phyloP scores from a whole-genome alignment of 2,888 invertebrate species.

The Dione juno region DNA sequence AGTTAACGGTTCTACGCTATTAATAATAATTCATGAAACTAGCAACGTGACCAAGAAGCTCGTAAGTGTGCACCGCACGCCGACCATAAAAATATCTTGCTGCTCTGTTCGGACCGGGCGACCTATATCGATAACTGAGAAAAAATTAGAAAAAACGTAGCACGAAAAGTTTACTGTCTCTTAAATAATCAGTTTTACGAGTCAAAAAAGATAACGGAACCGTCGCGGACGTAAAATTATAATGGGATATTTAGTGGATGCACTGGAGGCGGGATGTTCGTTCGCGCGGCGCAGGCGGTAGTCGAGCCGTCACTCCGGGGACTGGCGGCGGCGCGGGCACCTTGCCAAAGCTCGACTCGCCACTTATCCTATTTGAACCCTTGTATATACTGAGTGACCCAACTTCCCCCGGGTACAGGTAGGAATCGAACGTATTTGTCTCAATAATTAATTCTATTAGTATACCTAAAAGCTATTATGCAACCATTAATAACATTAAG shows the following conservation, averaged over 20 bases:
- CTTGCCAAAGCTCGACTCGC: slow-evolving; percentile 68
- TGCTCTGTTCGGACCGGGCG: slow-evolving; percentile 80
- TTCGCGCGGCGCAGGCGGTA: slow-evolving; percentile 66
- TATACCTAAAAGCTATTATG: not conserved
- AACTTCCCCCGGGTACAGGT: slow-evolving; percentile 46
- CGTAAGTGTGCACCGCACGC: slow-evolving; percentile 75
- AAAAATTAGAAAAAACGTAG: slow-evolving; percentile 54
- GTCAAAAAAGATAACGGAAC: slow-evolving; percentile 43
- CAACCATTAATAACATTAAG: not conserved
- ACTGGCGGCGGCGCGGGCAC: slow-evolving; percentile 75
- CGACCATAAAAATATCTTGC: slow-evolving; percentile 82
- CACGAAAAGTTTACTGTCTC: slow-evolving; percentile 51
- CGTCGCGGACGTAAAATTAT: slow-evolving; percentile 38
- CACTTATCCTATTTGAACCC: slow-evolving; percentile 61
- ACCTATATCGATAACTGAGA: slow-evolving; percentile 76
- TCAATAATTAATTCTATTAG: not conserved
- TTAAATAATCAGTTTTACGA: slow-evolving; percentile 42
- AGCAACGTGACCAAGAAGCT: slow-evolving; percentile 69
- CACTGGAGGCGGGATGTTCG: slow-evolving; percentile 34
- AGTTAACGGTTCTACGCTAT: slow-evolving; percentile 75
- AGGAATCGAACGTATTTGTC: not conserved
- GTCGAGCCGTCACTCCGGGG: slow-evolving; percentile 70
- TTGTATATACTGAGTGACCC: slow-evolving; percentile 38
- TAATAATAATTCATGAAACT: slow-evolving; percentile 75
- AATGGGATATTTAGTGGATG: slow-evolving; percentile 34